These are phyloP conservation scores for Anastatus disparis DNA, from an alignment of 1,140 invertebrate species.

Conservation along the genomic window DNA sequence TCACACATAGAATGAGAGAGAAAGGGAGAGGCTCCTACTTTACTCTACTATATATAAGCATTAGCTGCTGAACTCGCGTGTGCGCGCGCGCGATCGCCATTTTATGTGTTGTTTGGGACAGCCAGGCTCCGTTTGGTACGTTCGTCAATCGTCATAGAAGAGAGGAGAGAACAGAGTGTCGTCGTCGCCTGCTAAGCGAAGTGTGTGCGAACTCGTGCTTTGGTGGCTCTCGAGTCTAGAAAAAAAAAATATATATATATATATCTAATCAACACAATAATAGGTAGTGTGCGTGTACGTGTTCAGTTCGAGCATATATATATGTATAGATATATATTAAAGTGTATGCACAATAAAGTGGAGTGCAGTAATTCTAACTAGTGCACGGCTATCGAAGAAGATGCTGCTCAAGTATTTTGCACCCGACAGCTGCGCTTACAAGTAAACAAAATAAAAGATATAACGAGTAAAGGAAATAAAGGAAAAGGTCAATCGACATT, in stretches of 20 bases:
- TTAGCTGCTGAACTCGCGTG: neutral
- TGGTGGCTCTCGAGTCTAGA: too few species aligned
- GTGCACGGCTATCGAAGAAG: too few species aligned
- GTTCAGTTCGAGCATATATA: too few species aligned
- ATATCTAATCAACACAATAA: too few species aligned
- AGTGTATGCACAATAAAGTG: too few species aligned
- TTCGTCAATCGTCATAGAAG: neutral
- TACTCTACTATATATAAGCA: neutral
- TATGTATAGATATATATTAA: too few species aligned
- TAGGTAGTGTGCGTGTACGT: too few species aligned
- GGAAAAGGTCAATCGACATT: too few species aligned
- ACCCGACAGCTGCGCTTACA: constrained; percentile 53
- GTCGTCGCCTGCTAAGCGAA: neutral
- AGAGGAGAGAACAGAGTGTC: neutral
- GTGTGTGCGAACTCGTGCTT: too few species aligned
- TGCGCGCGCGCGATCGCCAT: constrained; percentile 31
- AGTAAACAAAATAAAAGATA: constrained; percentile 44
- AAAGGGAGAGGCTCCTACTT: neutral
- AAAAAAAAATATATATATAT: too few species aligned
- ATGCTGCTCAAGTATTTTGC: constrained; percentile 55
- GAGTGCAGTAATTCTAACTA: too few species aligned
- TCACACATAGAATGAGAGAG: neutral
- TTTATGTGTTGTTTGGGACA: constrained; percentile 39
- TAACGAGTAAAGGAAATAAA: neutral
- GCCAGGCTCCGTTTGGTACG: too few species aligned